These are phyloP conservation scores for Melanophora roralis DNA, from an alignment of 2,888 invertebrate species.

Conservation along the genomic window DNA sequence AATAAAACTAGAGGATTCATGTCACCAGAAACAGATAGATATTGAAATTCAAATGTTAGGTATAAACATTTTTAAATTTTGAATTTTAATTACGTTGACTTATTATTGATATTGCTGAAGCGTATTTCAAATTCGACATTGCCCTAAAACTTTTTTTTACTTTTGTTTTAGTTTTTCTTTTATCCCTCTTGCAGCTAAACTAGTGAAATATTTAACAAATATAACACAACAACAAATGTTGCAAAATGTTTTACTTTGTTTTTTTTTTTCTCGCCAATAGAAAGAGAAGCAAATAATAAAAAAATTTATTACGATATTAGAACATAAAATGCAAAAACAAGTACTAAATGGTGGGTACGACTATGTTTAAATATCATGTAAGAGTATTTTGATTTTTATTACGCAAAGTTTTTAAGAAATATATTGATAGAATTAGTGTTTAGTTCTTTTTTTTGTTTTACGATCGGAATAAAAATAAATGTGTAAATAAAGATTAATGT, in stretches of 20 bases:
- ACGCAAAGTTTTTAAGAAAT: not conserved
- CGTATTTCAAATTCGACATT: too few relatives aligned
- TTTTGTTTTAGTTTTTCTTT: not conserved
- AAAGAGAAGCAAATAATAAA: conserved; percentile 41
- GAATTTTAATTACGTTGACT: too few relatives aligned
- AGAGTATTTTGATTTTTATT: conserved; percentile 18
- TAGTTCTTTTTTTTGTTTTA: not conserved
- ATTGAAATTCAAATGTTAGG: too few relatives aligned
- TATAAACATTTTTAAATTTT: too few relatives aligned
- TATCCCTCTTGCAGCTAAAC: conserved; percentile 30
- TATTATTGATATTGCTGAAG: too few relatives aligned
- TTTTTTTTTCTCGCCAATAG: not conserved
- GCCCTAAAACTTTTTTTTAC: too few relatives aligned
- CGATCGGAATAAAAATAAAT: conserved; percentile 25
- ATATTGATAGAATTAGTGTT: not conserved
- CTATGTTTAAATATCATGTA: not conserved
- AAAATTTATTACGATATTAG: conserved; percentile 33
- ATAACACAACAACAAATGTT: conserved; percentile 9
- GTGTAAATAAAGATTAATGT: conserved; percentile 31
- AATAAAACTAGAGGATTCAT: too few relatives aligned
- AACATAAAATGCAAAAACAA: not conserved
- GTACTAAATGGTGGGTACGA: not conserved
- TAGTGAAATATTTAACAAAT: conserved; percentile 27
- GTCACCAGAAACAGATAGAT: too few relatives aligned
- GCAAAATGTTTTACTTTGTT: not conserved